These are phyloP conservation scores for Plectrocnemia conspersa DNA, from an alignment of 1,140 invertebrate species.

Conservation along the genomic window DNA sequence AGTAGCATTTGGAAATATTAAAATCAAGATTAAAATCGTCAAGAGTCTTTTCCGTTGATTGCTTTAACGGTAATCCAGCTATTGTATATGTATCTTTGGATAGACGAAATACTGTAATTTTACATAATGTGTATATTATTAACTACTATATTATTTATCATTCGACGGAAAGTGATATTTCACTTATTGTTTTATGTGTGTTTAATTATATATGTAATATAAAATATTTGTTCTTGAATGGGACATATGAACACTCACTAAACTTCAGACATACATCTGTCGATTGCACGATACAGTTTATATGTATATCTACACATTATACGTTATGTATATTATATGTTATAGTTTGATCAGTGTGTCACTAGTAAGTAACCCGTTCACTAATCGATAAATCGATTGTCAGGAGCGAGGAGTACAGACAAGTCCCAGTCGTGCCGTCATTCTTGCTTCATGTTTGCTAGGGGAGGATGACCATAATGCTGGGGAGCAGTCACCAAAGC, in stretches of 20 bases:
- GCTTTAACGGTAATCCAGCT: constrained; percentile 32
- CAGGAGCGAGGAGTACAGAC: constrained; percentile 27
- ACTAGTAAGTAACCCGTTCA: neutral
- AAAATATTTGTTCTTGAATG: neutral
- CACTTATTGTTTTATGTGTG: no score
- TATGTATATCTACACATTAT: constrained; percentile 7
- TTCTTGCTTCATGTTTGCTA: constrained; percentile 34
- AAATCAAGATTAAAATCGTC: constrained; percentile 13
- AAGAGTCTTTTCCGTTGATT: constrained; percentile 25
- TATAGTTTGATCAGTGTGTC: neutral
- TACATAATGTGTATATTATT: neutral
- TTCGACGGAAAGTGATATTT: constrained; percentile 1
- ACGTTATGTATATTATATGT: neutral
- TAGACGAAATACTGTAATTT: constrained; percentile 35
- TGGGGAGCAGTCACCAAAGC: constrained; percentile 32
- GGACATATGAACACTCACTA: constrained; percentile 11
- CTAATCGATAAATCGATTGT: constrained; percentile 34
- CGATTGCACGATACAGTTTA: constrained; percentile 42
- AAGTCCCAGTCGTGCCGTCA: constrained; percentile 37
- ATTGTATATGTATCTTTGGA: constrained; percentile 31
- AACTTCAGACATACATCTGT: constrained; percentile 35
- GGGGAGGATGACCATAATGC: constrained; percentile 28
- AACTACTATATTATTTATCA: constrained; percentile 1
- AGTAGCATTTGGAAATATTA: constrained; percentile 23
- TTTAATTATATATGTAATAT: no score